Base-by-base conservation (phyloP, 1,140 invertebrate species). In the Limonius californicus region DNA sequence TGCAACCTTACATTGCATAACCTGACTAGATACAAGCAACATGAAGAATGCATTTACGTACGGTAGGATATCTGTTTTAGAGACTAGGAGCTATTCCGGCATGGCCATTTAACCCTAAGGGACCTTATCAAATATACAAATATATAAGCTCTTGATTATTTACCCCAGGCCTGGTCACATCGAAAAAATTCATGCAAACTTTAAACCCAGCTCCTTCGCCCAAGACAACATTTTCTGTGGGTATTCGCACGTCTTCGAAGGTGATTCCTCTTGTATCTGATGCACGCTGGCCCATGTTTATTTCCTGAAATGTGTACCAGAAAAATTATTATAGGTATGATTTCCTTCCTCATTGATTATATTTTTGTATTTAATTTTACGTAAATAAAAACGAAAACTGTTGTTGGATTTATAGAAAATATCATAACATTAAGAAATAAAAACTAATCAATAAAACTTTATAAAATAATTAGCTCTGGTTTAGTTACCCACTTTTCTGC, bases 171-270 rank as follows among this genome's bases (percentile, higher is more conserved):
- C 96, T 84, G 3, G 95, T 97, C 72, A 88, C 90, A 73, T 98
- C 95, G 77, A 98, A 98, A 4, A 94, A 94, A 53, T 86, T 89
- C 97, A 98, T 98, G 3, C 95, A 95, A 75, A 98, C 91, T 79
- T 95, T 96, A 76, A 99, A 98, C 47, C 97, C 97, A 57, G 87
- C 86, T 1, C 95, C 95, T 83, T 93, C 90, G 19, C 82, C 85
- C 42, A 88, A 81, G 3, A 99, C 79, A 20, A 98, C 90, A 82
- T 98, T 98, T 81, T 97, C 94, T 75, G 92, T 91, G 3, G 96
- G 96, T 14, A 99, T 89, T 35, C 91, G 81, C 0, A 99, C 96
- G 81, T 99, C 95, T 81, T 99, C 97, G 77, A 99, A 98, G 16
- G 93, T 97, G 65, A 99, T 90, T 66, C 92, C 96, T 65, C 94